phyloP scores from a whole-genome alignment of 2,113 vertebrate genomes.

The Corythornis cristatus region DNA sequence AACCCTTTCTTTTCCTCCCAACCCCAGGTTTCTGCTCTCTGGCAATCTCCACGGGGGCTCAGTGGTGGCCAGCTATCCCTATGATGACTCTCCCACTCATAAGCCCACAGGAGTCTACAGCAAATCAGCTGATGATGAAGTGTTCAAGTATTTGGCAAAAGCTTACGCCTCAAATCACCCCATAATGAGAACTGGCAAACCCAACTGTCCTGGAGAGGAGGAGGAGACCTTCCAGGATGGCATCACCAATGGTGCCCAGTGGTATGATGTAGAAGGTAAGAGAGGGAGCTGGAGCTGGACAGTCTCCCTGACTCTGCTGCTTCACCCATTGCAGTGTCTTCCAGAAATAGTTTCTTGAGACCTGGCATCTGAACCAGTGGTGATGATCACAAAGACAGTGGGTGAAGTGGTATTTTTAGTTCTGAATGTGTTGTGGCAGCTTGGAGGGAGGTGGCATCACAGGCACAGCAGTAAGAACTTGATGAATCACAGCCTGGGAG shows the following conservation, averaged over 20 bases:
- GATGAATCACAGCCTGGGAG: background rate
- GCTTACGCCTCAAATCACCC: constrained; percentile 89
- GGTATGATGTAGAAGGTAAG: constrained; percentile 95
- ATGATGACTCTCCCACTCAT: constrained; percentile 88
- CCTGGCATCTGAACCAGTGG: background rate
- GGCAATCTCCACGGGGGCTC: constrained; percentile 95
- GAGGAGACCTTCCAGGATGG: constrained; percentile 87
- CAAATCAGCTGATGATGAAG: constrained; percentile 86
- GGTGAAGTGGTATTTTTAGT: background rate
- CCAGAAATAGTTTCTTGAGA: background rate
- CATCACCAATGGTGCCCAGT: constrained; percentile 93
- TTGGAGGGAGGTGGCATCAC: background rate
- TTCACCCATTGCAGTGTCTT: background rate
- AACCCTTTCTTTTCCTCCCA: background rate
- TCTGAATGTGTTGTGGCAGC: background rate
- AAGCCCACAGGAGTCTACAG: constrained; percentile 82
- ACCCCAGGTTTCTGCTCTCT: constrained; percentile 91
- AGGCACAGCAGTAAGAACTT: background rate
- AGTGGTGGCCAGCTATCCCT: constrained; percentile 97
- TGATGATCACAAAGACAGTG: background rate
- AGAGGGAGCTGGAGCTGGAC: background rate
- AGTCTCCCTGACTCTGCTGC: background rate
- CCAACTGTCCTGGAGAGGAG: constrained; percentile 80
- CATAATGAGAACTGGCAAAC: constrained; percentile 90
- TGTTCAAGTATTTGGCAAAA: constrained; percentile 89